Percentiles rank a stretch among this genome's conserved stretches.
Evolutionary conservation across 2,888 invertebrate species (phyloP).

Genomic region (Polylopha cassiicola): DNA sequence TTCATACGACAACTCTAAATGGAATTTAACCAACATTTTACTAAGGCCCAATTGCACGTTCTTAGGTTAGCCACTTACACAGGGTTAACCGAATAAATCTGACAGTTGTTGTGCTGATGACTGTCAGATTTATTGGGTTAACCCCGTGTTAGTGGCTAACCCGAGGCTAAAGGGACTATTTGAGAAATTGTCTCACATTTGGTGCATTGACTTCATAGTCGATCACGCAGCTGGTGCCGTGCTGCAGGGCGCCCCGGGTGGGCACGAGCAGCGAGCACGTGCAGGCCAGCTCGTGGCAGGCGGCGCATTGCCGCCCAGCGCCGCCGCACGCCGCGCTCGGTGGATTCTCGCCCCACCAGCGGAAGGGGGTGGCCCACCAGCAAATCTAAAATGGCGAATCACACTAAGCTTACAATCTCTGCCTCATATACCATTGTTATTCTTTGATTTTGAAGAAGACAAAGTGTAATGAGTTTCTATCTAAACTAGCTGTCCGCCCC

Average conservation of each 20-base stretch:
- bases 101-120: too few species aligned
- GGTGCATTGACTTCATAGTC: slow-evolving; percentile 43
- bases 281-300: slow-evolving; percentile 40
- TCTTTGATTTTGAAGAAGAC: too few species aligned
- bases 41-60: too few species aligned
- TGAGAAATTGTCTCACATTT: slow-evolving; percentile 31
- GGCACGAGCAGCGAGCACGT: slow-evolving; percentile 43
- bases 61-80: too few species aligned
- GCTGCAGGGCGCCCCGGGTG: slow-evolving; percentile 35
- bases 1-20: too few species aligned
- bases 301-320: slow-evolving; percentile 31
- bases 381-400: slow-evolving; percentile 33
- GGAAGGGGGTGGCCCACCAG: slow-evolving; percentile 41
- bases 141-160: too few species aligned
- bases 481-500: too few species aligned
- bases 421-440: slow-evolving; percentile 1
- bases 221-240: slow-evolving; percentile 20
- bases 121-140: too few species aligned
- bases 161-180: slow-evolving; percentile 5
- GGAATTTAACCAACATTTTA: too few species aligned
- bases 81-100: too few species aligned
- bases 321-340: slow-evolving; percentile 30
- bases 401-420: not conserved
- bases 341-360: slow-evolving; percentile 40
- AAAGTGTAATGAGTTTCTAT: too few species aligned